Evolutionary conservation across 2,888 invertebrate genomes (phyloP), one percentile per base, ranked within the genome.

Genomic region (Erannis defoliaria): DNA sequence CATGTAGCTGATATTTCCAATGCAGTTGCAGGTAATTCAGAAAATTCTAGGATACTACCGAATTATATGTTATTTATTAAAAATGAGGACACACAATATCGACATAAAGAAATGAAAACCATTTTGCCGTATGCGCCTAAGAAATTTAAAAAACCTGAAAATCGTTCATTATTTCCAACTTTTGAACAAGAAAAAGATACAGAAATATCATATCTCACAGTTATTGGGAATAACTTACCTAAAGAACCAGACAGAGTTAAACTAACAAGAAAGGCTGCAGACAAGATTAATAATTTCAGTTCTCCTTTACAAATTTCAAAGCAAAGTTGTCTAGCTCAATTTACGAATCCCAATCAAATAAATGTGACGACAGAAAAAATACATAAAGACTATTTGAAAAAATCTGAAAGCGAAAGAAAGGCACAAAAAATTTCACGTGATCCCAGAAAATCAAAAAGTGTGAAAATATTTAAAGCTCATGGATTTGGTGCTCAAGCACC

Each of bases 181-280:
- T 1, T 8, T 79, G 16, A 16, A 45, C 16, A 9, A 45, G 16
- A 29, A 16, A 9, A 10, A 5, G 9, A 83, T 42, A 0, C n/a
- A 8, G 23, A 21, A 2, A 6, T n/a, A 23, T 5, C 23, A 23
- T 21, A 42, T 14, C 12, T n/a, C 9, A 38, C 38, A 23, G 23
- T 23, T 42, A 12, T 14, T n/a, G n/a, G 8, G 0, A 23, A 3
- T 23, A 23, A n/a, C 1, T 23, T 23, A 23, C 10, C 1, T 38
- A 19, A 38, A 18, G 10, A 38, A 38, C 18, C 14, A 8, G 14
- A 37, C 37, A 37, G n/a, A 37, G 14, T 37, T 35, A 35, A 35
- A 35, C n/a, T 33, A 33, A 33, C n/a, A 33, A 35, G 4, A 35
- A 35, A 9, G 3, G 8, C 18, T 18, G 8, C 16, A 37, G 9